A percentile compares a stretch with the other conserved stretches of the same genome.
Conservation (phyloP, 2,113 vertebrate species). For the Sander lucioperca region DNA sequence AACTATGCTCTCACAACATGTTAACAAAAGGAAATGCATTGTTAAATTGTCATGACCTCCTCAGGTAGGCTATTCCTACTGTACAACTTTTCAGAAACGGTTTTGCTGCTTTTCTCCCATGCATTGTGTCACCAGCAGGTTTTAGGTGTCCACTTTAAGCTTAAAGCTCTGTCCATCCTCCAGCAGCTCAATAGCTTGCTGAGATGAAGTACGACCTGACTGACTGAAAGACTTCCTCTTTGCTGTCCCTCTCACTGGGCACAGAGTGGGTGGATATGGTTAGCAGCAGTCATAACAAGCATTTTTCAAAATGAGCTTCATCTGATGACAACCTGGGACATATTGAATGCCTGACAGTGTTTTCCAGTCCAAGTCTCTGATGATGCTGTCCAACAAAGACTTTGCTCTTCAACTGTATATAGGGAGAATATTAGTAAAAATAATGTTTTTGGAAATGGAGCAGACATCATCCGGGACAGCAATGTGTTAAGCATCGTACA, state of each 20-base stretch:
- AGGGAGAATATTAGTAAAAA: slow-evolving; percentile 39
- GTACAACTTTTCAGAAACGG: neutral
- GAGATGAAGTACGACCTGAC: slow-evolving; percentile 62
- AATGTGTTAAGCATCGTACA: slow-evolving; percentile 40
- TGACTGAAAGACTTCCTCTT: slow-evolving; percentile 72
- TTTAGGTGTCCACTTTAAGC: slow-evolving; percentile 10
- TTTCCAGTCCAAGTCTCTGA: slow-evolving; percentile 63
- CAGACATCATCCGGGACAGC: slow-evolving; percentile 20
- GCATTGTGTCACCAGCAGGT: slow-evolving; percentile 20
- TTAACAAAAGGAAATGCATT: neutral
- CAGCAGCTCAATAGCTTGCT: slow-evolving; percentile 50
- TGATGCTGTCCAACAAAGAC: slow-evolving; percentile 59
- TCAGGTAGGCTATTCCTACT: too few relatives aligned
- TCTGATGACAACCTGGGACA: slow-evolving; percentile 74
- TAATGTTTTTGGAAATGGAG: slow-evolving; percentile 41
- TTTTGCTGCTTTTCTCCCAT: neutral
- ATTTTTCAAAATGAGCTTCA: slow-evolving; percentile 75
- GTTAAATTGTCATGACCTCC: neutral
- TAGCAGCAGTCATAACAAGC: slow-evolving; percentile 75
- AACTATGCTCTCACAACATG: neutral
- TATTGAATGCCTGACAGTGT: slow-evolving; percentile 69
- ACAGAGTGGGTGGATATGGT: slow-evolving; percentile 70
- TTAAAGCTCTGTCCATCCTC: slow-evolving; percentile 36
- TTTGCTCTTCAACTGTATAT: slow-evolving; percentile 30
- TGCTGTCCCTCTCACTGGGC: slow-evolving; percentile 58